Conservation (phyloP, 2,888 invertebrate genomes). For the Opisthograptis luteolata region DNA sequence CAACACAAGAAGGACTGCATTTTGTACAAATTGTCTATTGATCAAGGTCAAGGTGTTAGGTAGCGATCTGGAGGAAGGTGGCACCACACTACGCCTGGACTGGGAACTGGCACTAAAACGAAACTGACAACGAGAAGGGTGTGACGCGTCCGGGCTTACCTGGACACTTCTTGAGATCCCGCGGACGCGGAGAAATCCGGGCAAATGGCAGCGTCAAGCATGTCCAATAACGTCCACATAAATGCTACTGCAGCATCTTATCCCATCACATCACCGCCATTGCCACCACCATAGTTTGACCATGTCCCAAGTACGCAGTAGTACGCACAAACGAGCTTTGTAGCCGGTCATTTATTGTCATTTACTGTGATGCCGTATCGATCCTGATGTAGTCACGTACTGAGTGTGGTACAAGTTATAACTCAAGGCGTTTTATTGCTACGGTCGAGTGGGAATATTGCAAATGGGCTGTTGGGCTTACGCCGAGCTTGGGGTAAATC, state of each 20-base stretch:
- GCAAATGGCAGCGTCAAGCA: too few relatives aligned
- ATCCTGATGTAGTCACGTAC: slow-evolving; percentile 60
- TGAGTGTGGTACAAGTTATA: slow-evolving; percentile 50
- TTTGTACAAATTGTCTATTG: too few relatives aligned
- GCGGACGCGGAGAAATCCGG: too few relatives aligned
- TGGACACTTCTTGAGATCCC: too few relatives aligned
- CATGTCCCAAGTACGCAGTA: neutral
- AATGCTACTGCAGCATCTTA: neutral
- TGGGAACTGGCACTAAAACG: too few relatives aligned
- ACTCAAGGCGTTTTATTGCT: slow-evolving; percentile 44
- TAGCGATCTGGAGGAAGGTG: too few relatives aligned
- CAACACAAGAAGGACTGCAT: too few relatives aligned
- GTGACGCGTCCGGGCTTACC: too few relatives aligned
- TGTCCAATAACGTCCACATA: too few relatives aligned
- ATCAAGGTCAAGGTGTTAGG: too few relatives aligned
- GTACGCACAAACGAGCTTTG: slow-evolving; percentile 7
- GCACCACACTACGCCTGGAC: too few relatives aligned
- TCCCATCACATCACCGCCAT: neutral
- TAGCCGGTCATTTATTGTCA: slow-evolving; percentile 61
- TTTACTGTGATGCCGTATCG: slow-evolving; percentile 71
- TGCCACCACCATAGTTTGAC: neutral
- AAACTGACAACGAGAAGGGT: too few relatives aligned
- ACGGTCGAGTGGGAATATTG: slow-evolving; percentile 32
- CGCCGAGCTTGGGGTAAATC: slow-evolving; percentile 23
- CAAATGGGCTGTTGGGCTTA: slow-evolving; percentile 25